Base-by-base conservation (phyloP, 2,888 invertebrate species). In the Limnephilus rhombicus region DNA sequence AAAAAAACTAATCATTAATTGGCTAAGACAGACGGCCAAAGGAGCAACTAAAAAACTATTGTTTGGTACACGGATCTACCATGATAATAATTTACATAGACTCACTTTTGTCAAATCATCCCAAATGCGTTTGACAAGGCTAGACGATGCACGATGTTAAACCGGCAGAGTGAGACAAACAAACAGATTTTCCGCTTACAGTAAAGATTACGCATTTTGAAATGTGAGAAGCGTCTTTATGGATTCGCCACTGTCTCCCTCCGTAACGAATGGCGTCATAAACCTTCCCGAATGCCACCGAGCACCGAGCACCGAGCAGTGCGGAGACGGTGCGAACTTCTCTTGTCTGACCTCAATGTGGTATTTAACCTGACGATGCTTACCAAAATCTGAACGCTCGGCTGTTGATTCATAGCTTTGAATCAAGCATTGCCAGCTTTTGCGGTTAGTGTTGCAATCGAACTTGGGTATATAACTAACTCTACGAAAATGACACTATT, bases 301-400 rank as follows among this genome's bases (percentile, higher is more conserved):
- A 24, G 24, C 37, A 4, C 37, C 37, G 37, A 24, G 24, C 37
- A 4, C 37, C 37, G 3, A 24, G 24, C 5, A 24, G 7, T 68
- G 68, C 68, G 68, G 24, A 68, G 68, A 68, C 18, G 68, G 24
- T 7, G 68, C 24, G 18, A 68, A 68, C 68, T 68, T 68, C 68
- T 68, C 9, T n/a, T 68, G 68, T 9, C 13, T 86, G 86, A 45
- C 86, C 86, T 86, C 86, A 45, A 86, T 86, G 41, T 13, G 49
- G 41, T 86, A 45, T 86, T 86, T 86, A 45, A 29, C 41, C 12
- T 49, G 86, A 41, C 29, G 45, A n/a, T 45, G 86, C 2, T 24
- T 49, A 45, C 45, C 37, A 86, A 86, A 86, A 86, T 13, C 29
- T 82, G 34, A 82, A 82, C 45, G 45, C 45, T 12, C 45, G 15